Base-by-base conservation (phyloP, 30 jellyfish, hydroid and myxozoan genomes). In the Aurelia aurita region DNA sequence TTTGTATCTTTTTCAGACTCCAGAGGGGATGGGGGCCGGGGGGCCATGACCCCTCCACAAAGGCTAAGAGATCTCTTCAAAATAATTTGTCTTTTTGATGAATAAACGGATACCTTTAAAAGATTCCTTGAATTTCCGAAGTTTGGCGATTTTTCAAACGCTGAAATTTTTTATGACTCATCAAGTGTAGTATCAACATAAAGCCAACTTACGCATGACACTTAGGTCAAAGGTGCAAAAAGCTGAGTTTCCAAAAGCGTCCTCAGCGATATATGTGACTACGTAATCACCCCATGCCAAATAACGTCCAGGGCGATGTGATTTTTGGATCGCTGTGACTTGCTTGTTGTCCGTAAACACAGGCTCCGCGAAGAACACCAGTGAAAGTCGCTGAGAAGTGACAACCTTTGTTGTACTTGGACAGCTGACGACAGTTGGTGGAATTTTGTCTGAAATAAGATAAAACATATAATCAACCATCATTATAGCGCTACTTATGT, bases 271-370 rank as follows among this genome's bases (percentile, higher is more conserved):
- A 57, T 94, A 89, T 15, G 99, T 82, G 34, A 94, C 89, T 16
- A 89, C 72, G 75, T 87, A 84, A 45, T 94, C 99, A 16, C 99
- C 99, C 97, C 97, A 94, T 11, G 91, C 70, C 81, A 94, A 14
- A 47, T 13, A 26, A 15, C 63, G 72, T 4, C 94, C 94, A 3
- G 97, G 95, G 49, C 94, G 78, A 75, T 89, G 99, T 3, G 99
- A 94, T 28, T 85, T 46, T 11, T 82, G 44, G 53, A 94, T 59
- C 19, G 34, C 34, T n/a, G 77, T 96, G 39, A 94, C 74, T 3
- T 35, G 97, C 43, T 72, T 88, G 83, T 93, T 85, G 87, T 94
- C 99, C 5, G 95, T 70, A 74, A 94, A 94, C 14, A 43, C 79
- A 7, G 99, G 99, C 76, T 82, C 95, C n/a, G 86, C 51, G 97